phyloP scores from a whole-genome alignment of 2,888 invertebrate species.

The Acanthacorydalis orientalis region DNA sequence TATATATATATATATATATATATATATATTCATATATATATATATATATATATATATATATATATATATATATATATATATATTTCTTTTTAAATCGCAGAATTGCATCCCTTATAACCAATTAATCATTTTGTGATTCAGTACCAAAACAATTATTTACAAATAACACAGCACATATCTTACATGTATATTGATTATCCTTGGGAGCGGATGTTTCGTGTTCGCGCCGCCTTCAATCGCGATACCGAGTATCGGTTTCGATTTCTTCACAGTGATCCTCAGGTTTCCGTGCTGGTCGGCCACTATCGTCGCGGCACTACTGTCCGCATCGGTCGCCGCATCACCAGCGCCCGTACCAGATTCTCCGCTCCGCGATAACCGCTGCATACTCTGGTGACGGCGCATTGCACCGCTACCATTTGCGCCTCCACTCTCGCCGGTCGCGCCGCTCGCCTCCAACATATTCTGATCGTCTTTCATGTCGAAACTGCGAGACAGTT shows the following conservation, averaged over 20 bases:
- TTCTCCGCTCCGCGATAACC: slow-evolving; percentile 36
- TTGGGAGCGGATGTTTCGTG: slow-evolving; percentile 84
- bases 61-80: too few relatives aligned
- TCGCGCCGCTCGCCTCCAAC: slow-evolving; percentile 41
- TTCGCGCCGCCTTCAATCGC: slow-evolving; percentile 96
- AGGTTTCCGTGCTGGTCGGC: slow-evolving; percentile 78
- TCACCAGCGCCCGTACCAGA: slow-evolving; percentile 10
- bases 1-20: too few relatives aligned
- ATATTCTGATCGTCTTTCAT: slow-evolving; percentile 72
- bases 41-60: too few relatives aligned
- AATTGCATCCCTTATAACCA: neutral
- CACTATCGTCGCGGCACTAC: slow-evolving; percentile 40
- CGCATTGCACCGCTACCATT: slow-evolving; percentile 39
- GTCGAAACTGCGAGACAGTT: slow-evolving; percentile 72
- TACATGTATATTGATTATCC: slow-evolving; percentile 94
- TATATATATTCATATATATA: too few relatives aligned
- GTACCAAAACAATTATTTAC: neutral
- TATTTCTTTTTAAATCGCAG: too few relatives aligned
- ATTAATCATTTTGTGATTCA: neutral
- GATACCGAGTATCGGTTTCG: slow-evolving; percentile 86
- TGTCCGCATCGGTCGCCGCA: slow-evolving; percentile 8
- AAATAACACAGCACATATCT: slow-evolving; percentile 23
- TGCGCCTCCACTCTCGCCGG: slow-evolving; percentile 32
- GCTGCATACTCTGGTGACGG: slow-evolving; percentile 62
- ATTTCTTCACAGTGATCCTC: slow-evolving; percentile 79